Evolutionary conservation across 2,888 invertebrate genomes (phyloP).

Genomic region (Callimorpha dominula): DNA sequence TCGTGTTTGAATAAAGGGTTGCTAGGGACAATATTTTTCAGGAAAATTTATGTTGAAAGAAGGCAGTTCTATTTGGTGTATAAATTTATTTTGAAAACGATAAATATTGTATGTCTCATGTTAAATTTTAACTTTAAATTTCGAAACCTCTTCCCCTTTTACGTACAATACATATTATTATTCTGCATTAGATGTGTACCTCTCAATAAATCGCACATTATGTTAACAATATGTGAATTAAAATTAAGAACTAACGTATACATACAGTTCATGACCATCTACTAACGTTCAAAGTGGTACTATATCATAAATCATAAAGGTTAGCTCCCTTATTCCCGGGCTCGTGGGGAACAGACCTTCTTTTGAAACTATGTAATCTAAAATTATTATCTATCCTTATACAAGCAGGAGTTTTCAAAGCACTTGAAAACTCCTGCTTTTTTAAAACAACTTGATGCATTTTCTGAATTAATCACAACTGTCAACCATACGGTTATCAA

Average conservation of each 20-base stretch:
- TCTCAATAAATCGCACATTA: neutral
- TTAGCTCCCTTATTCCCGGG: too few relatives aligned
- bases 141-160: neutral
- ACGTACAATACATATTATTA: neutral
- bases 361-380: too few relatives aligned
- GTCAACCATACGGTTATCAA: constrained; percentile 31
- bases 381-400: too few relatives aligned
- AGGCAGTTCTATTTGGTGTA: constrained; percentile 43
- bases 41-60: constrained; percentile 65
- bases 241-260: too few relatives aligned
- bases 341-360: too few relatives aligned
- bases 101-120: neutral
- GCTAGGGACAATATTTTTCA: constrained; percentile 66
- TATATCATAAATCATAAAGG: too few relatives aligned
- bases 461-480: constrained; percentile 25
- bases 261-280: too few relatives aligned
- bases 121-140: neutral
- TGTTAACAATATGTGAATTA: neutral
- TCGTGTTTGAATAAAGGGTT: constrained; percentile 74
- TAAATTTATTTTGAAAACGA: neutral
- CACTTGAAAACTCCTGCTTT: neutral
- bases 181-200: neutral
- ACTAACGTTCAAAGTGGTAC: too few relatives aligned
- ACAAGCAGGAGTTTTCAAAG: neutral
- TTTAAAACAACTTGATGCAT: constrained; percentile 28